Base-by-base conservation (phyloP, 2,797 vertebrate species). In the Sylvilagus floridanus region DNA sequence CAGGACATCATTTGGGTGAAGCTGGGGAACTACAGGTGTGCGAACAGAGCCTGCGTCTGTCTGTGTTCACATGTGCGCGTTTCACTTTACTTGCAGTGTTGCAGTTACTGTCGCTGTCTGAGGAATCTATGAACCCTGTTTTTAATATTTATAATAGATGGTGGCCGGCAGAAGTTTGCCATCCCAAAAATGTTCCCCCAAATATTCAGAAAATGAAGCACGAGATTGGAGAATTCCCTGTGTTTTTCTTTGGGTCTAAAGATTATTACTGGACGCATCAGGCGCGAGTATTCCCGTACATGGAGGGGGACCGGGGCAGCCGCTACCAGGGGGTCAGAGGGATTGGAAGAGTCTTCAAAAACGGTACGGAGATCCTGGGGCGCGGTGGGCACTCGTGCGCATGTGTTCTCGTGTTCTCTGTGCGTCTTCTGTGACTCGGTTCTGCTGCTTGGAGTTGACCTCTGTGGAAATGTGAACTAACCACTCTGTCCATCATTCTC, bases 241-340 rank as follows among this genome's bases (percentile, higher is more conserved):
- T 99, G 93, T 99, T 99, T 98, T 99, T 99, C 98, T 99, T 99
- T 87, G 99, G 99, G 94, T 99, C 99, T 93, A 99, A 99, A 98
- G 99, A 99, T 98, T 99, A 99, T 97, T 99, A 99, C 97, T 99
- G 99, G 99, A 99, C 99, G 0, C 99, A 99, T 97, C 99, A 99
- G 98, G 99, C 99, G 1, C 98, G 99, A 76, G 99, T 99, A 62
- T 99, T 99, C 97, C 99, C 99, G 4, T 99, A 99, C 97, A 99
- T 99, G 99, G 99, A 99, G 97, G 99, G 99, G 91, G 99, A 99
- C 98, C 95, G 99, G 76, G 99, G 99, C 85, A 99, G 99, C 98
- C 99, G 99, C 98, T 98, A 99, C 97, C 99, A 99, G 95, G 99
- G 99, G 94, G 99, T 98, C 96, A 98, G 98, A 96, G 98, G 99